Evolutionary conservation across 2,113 vertebrate genomes (phyloP).

Genomic region (Nothocercus julius): DNA sequence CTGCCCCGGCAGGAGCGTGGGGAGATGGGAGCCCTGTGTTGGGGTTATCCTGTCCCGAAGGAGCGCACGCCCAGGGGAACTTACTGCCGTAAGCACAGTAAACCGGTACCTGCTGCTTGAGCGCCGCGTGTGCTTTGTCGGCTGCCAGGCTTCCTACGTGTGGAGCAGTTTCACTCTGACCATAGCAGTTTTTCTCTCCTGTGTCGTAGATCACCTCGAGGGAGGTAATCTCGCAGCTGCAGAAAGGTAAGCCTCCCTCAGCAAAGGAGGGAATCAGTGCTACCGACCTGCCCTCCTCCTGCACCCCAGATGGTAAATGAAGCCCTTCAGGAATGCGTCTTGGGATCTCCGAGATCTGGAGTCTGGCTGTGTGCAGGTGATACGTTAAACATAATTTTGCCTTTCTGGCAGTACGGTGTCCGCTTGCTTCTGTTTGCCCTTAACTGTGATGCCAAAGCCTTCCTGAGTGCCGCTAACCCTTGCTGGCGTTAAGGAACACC

Average conservation of each 20-base stretch:
- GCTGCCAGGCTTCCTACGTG: neutral
- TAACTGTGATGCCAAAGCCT: neutral
- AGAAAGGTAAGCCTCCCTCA: neutral
- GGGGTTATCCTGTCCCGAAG: neutral
- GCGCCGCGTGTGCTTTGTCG: rapidly evolving
- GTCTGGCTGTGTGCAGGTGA: neutral
- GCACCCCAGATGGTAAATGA: neutral
- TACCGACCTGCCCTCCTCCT: neutral
- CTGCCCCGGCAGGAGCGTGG: neutral
- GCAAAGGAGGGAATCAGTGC: neutral
- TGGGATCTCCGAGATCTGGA: rapidly evolving
- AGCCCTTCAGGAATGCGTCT: neutral
- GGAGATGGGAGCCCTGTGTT: neutral
- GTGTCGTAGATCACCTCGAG: neutral
- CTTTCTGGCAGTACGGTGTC: neutral
- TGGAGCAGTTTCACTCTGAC: rapidly evolving
- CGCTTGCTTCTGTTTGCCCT: neutral
- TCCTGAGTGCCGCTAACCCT: rapidly evolving
- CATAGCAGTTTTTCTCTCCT: neutral
- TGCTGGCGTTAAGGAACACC: neutral
- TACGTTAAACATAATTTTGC: neutral
- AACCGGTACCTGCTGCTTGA: neutral
- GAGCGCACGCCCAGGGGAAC: too few species aligned
- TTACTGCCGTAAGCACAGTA: neutral
- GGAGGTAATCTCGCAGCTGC: slow-evolving; percentile 1